Conservation (phyloP, 2,888 invertebrate genomes). For the Ecliptopera silaceata region DNA sequence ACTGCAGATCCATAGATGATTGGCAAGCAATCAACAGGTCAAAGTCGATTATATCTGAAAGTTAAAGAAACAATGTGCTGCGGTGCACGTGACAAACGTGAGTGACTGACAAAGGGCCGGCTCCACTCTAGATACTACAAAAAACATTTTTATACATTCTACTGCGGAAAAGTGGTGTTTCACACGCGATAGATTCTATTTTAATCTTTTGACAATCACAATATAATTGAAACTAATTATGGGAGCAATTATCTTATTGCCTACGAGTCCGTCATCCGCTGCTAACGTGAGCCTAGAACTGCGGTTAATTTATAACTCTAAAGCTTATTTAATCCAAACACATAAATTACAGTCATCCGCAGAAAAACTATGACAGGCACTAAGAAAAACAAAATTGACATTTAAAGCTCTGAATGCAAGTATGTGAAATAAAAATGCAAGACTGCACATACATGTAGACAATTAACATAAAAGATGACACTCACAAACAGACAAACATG, state of each 20-base stretch:
- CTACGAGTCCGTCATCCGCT: conserved; percentile 16
- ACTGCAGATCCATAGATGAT: conserved; percentile 54
- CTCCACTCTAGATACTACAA: conserved; percentile 48
- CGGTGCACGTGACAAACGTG: conserved; percentile 69
- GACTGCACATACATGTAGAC: conserved; percentile 32
- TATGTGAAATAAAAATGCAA: conserved; percentile 14
- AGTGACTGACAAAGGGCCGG: conserved; percentile 64
- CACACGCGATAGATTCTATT: conserved; percentile 78
- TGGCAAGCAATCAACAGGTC: conserved; percentile 65
- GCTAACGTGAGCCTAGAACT: not conserved
- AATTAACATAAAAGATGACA: conserved; percentile 43
- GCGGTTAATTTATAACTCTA: not conserved
- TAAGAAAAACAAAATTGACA: not conserved
- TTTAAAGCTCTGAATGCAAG: not conserved
- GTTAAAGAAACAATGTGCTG: conserved; percentile 57
- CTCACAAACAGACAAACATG: conserved; percentile 42
- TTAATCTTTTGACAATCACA: conserved; percentile 77
- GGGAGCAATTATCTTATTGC: conserved; percentile 53
- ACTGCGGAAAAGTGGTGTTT: conserved; percentile 67
- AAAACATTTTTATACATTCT: conserved; percentile 70
- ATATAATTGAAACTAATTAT: conserved; percentile 71
- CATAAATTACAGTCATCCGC: no score
- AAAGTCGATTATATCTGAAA: conserved; percentile 58
- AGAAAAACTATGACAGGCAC: no score
- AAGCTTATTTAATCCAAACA: no score